Evolutionary conservation across 2,888 invertebrate species (phyloP).

Genomic region (Uropetala carovei): DNA sequence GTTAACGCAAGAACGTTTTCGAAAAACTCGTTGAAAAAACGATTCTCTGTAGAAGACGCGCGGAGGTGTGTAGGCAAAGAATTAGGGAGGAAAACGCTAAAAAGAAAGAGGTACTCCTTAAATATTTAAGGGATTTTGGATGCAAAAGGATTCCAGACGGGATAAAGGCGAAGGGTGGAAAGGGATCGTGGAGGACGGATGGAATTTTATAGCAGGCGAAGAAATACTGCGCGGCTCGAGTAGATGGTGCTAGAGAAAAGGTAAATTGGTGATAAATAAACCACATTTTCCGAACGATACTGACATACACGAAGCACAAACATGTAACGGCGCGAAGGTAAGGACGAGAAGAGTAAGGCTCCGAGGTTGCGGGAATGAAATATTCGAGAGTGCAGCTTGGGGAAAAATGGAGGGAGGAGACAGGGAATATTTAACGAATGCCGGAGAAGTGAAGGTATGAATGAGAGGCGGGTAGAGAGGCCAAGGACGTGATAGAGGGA

Average conservation of each 20-base stretch:
- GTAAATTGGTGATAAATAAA: neutral
- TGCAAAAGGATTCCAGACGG: neutral
- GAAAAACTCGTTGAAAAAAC: too few species aligned
- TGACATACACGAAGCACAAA: neutral
- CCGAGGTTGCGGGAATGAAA: neutral
- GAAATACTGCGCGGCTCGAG: neutral
- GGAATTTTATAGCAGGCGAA: slow-evolving; percentile 18
- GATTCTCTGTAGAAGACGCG: too few species aligned
- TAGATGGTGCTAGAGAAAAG: neutral
- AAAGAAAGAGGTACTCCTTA: neutral
- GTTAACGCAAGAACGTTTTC: too few species aligned
- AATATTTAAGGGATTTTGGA: slow-evolving; percentile 7
- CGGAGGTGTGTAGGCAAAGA: too few species aligned
- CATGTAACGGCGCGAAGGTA: neutral
- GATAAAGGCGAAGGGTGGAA: neutral
- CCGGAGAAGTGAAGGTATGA: neutral
- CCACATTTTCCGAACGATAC: neutral
- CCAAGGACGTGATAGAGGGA: neutral
- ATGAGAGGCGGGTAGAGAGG: neutral
- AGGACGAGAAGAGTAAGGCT: too few species aligned
- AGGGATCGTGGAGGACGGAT: neutral
- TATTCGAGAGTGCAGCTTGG: neutral
- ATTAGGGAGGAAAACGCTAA: neutral
- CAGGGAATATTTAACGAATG: slow-evolving; percentile 6
- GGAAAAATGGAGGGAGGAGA: neutral